Base-by-base conservation (phyloP, 2,888 invertebrate genomes). In the Nineta flava region DNA sequence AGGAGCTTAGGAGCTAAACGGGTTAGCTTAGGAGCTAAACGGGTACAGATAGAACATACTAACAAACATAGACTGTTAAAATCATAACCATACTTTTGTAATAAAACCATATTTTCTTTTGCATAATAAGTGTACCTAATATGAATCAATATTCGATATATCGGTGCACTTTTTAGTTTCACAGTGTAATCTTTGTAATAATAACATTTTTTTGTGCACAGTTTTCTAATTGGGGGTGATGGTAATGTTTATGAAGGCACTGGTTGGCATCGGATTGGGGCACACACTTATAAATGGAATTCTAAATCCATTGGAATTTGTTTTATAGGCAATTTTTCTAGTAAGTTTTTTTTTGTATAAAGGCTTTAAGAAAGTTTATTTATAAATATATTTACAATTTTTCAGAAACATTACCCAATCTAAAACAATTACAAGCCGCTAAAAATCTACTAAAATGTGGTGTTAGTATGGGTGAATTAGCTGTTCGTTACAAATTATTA, bases 211-310 rank as follows among this genome's bases (percentile, higher is more conserved):
- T 26, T 3, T 26, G 26, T 26, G 7, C 61, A 10, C 50, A 79
- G 77, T 52, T 79, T 78, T 57, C 48, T 78, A 48, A 66, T 79
- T 48, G 76, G 76, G 2, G 74, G 74, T 2, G 76, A 76, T 58
- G 77, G 77, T 1, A 71, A 68, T 49, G 63, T 78, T 15, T 79
- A 77, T 51, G 77, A 77, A 62, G 78, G 76, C 6, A 66, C 69
- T 1, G 76, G 77, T 0, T 79, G 77, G 77, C 65, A 64, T 47
- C 64, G 61, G 52, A 69, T 73, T n/a, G 78, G 78, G 0, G 74
- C 75, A 0, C 78, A 78, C 53, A 76, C 77, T 0, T 58, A 58
- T 16, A 65, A 67, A 1, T 77, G 71, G 54, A 78, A 78, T 53
- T 65, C 62, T 19, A 70, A 66, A 57, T 69, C 77, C 0, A 55